Evolutionary conservation across 2,888 invertebrate species (phyloP).

Genomic region (Archaeoteleia sp.): DNA sequence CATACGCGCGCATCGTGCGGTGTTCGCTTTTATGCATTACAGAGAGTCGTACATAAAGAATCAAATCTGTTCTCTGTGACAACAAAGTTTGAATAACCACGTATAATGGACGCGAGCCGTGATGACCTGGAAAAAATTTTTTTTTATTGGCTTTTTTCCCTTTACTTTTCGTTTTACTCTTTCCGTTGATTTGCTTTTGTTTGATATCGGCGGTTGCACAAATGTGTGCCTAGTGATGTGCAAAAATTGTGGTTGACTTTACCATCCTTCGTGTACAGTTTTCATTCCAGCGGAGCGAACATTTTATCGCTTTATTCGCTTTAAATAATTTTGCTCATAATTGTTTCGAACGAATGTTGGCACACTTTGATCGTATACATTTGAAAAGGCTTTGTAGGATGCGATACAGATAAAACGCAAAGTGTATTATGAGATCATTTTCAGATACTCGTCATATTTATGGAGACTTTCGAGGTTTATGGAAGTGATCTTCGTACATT

Average conservation of each 20-base stretch:
- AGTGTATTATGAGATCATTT: too few species aligned
- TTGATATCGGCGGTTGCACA: conserved; percentile 12
- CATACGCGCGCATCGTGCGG: neutral
- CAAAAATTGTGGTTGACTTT: conserved; percentile 15
- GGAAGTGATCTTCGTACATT: too few species aligned
- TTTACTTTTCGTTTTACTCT: neutral
- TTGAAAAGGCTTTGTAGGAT: too few species aligned
- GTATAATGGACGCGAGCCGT: conserved; percentile 8
- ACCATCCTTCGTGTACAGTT: conserved; percentile 5
- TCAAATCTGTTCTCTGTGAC: conserved; percentile 11
- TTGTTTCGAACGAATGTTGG: too few species aligned
- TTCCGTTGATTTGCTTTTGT: conserved; percentile 22
- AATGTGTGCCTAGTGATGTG: conserved; percentile 7
- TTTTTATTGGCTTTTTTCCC: conserved; percentile 7
- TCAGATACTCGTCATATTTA: too few species aligned
- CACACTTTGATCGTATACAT: too few species aligned
- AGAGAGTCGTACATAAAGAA: neutral
- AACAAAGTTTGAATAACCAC: conserved; percentile 16
- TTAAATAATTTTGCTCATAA: neutral
- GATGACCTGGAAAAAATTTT: conserved; percentile 24
- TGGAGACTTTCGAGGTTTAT: too few species aligned
- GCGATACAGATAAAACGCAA: too few species aligned
- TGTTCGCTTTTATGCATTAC: conserved; percentile 10
- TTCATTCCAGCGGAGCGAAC: neutral
- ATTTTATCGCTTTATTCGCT: neutral